Evolutionary conservation across 2,113 vertebrate genomes (phyloP).

Genomic region (Myanophis thanlyinensis): DNA sequence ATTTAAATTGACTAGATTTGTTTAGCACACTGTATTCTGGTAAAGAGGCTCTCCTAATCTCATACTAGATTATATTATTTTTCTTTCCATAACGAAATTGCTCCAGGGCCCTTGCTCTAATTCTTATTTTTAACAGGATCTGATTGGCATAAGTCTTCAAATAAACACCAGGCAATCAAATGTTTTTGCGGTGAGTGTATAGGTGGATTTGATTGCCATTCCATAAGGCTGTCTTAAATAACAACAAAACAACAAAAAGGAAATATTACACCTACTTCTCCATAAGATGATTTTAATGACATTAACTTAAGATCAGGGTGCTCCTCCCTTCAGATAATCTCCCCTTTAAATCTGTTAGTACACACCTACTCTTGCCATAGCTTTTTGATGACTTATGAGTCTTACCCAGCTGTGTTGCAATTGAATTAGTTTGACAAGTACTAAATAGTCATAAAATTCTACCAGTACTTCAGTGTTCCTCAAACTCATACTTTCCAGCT

Average conservation of each 20-base stretch:
- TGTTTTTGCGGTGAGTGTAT: not conserved
- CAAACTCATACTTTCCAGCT: not conserved
- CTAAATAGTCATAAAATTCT: not conserved
- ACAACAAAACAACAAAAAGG: not conserved
- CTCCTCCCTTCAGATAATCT: not conserved
- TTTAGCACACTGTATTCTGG: not conserved
- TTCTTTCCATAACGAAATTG: not conserved
- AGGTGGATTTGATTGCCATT: not conserved
- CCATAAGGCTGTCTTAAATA: not conserved
- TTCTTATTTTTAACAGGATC: not conserved
- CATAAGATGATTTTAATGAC: not conserved
- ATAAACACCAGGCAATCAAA: not conserved
- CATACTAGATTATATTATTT: not conserved
- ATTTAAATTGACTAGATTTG: not conserved
- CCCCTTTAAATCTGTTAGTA: not conserved
- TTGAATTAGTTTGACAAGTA: not conserved
- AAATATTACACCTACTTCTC: not conserved
- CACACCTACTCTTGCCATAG: not conserved
- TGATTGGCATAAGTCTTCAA: not conserved
- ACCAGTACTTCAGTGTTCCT: not conserved
- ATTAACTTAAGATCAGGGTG: not conserved
- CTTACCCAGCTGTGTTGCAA: not conserved
- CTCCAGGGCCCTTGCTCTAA: not conserved
- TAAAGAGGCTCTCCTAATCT: not conserved
- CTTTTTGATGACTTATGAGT: not conserved